These are phyloP conservation scores for Furcifer pardalis DNA, from an alignment of 2,797 vertebrate species.

Conservation along the genomic window DNA sequence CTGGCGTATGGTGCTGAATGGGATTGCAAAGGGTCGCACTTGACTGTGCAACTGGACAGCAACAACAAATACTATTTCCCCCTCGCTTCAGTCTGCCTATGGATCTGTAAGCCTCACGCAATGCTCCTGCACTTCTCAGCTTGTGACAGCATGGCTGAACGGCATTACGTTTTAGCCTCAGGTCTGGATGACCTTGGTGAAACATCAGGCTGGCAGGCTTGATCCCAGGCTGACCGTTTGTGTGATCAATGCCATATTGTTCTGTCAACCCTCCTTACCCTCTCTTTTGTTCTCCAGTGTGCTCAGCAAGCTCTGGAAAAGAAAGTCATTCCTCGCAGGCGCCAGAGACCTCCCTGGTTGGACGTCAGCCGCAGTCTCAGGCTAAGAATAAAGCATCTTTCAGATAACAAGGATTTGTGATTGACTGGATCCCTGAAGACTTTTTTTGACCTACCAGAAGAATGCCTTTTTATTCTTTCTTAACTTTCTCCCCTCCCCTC, in stretches of 20 bases:
- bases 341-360: background rate
- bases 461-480: background rate
- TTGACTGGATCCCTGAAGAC: conserved; percentile 11
- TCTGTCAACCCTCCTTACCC: too few species aligned
- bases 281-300: background rate
- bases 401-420: conserved; percentile 6
- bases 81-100: too few species aligned
- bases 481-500: background rate
- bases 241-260: background rate
- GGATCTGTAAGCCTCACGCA: too few species aligned
- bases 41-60: too few species aligned
- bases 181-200: background rate
- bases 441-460: background rate
- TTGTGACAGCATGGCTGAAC: too few species aligned
- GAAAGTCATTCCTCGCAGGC: background rate
- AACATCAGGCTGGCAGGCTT: background rate
- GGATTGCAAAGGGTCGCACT: too few species aligned
- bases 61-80: too few species aligned
- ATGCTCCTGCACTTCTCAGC: too few species aligned
- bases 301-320: background rate
- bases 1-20: too few species aligned
- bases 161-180: too few species aligned
- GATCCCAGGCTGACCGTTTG: background rate
- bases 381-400: conserved; percentile 17
- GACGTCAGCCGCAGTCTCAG: background rate